Conservation (phyloP, 2,888 invertebrate genomes). For the Philereme vetulata region DNA sequence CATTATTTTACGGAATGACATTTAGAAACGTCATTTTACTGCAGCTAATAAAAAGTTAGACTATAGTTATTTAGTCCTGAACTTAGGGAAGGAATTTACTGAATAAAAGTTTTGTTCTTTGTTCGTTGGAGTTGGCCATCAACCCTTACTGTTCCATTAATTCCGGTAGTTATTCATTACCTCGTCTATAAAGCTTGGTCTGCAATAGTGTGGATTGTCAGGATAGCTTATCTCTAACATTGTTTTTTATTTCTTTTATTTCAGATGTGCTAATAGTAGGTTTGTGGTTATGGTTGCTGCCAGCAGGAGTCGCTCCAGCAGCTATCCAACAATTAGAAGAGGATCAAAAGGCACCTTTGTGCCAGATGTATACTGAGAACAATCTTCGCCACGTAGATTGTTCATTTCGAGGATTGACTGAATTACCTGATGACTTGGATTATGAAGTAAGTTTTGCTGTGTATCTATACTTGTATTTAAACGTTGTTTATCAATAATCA, state of each 20-base stretch:
- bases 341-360: conserved; percentile 48
- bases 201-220: too few species aligned
- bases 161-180: too few species aligned
- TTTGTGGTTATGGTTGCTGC: conserved; percentile 64
- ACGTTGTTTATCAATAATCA: neutral
- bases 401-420: conserved; percentile 61
- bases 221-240: too few species aligned
- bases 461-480: neutral
- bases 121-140: too few species aligned
- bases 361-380: conserved; percentile 54
- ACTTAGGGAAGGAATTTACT: too few species aligned
- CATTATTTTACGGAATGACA: too few species aligned
- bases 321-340: conserved; percentile 50
- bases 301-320: conserved; percentile 50
- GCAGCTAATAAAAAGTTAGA: too few species aligned
- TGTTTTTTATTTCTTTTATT: conserved; percentile 34
- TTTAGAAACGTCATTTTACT: too few species aligned
- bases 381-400: conserved; percentile 62
- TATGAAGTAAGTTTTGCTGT: conserved; percentile 54
- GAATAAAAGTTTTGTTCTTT: too few species aligned
- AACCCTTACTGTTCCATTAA: too few species aligned
- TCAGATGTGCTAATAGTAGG: conserved; percentile 57
- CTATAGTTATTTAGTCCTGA: too few species aligned
- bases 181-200: too few species aligned
- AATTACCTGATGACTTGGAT: conserved; percentile 66